These are phyloP conservation scores for Whitmania pigra DNA, from an alignment of 1,140 invertebrate species.

Conservation along the genomic window DNA sequence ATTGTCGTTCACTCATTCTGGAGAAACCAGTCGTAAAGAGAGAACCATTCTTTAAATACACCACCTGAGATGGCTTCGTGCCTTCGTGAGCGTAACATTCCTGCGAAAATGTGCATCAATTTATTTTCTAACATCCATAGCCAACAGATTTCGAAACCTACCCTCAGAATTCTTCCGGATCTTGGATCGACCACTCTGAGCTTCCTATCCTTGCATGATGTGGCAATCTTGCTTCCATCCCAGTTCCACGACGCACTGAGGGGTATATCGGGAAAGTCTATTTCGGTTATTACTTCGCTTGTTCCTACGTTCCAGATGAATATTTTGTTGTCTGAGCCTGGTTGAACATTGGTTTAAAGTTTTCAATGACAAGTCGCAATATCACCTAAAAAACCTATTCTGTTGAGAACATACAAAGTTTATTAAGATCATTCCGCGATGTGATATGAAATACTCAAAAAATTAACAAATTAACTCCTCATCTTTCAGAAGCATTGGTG, in stretches of 20 bases:
- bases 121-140: too few species aligned
- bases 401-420: neutral
- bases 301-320: slow-evolving; percentile 41
- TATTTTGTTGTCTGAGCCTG: slow-evolving; percentile 54
- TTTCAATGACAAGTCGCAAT: neutral
- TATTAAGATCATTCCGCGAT: neutral
- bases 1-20: slow-evolving; percentile 42
- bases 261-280: slow-evolving; percentile 36
- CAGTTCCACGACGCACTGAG: slow-evolving; percentile 38
- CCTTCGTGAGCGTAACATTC: slow-evolving; percentile 35
- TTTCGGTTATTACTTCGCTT: slow-evolving; percentile 33
- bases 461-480: neutral
- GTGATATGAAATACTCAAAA: neutral
- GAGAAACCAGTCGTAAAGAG: slow-evolving; percentile 44
- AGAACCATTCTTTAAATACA: slow-evolving; percentile 37
- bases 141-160: slow-evolving; percentile 25
- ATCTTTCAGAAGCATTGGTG: neutral
- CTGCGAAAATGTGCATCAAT: slow-evolving; percentile 34
- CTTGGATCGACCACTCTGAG: slow-evolving; percentile 37
- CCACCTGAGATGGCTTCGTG: slow-evolving; percentile 35
- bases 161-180: slow-evolving; percentile 33
- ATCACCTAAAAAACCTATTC: neutral
- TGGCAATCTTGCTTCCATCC: slow-evolving; percentile 36
- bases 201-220: slow-evolving; percentile 41
- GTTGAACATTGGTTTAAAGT: slow-evolving; percentile 15